Evolutionary conservation across 2,888 invertebrate species (phyloP).

Genomic region (Palloptera scutellata): DNA sequence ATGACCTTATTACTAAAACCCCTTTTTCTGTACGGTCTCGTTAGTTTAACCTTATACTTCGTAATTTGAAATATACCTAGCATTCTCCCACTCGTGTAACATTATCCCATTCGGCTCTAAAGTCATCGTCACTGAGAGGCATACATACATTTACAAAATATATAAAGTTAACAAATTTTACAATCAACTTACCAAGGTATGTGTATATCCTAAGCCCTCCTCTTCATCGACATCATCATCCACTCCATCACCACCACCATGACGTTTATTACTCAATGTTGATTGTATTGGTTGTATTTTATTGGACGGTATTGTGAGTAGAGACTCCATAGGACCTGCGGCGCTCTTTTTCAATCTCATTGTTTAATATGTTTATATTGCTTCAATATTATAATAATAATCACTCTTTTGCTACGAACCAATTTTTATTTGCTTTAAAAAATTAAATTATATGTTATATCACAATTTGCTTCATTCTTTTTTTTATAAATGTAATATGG

Average conservation of each 20-base stretch:
- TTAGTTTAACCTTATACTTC: too few species aligned
- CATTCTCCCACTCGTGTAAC: too few species aligned
- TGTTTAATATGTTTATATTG: slow-evolving; percentile 21
- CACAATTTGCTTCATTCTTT: not conserved
- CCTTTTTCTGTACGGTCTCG: too few species aligned
- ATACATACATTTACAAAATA: too few species aligned
- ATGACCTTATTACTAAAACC: too few species aligned
- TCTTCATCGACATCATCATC: slow-evolving; percentile 47
- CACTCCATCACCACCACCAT: slow-evolving; percentile 22
- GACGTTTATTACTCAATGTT: slow-evolving; percentile 42
- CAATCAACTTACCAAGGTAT: slow-evolving; percentile 54
- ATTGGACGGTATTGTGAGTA: slow-evolving; percentile 49
- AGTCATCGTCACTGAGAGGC: too few species aligned
- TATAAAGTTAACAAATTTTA: too few species aligned
- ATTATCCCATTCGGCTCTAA: too few species aligned
- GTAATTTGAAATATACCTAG: too few species aligned
- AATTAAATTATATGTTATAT: not conserved
- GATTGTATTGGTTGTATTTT: slow-evolving; percentile 44
- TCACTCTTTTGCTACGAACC: not conserved
- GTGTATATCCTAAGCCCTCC: slow-evolving; percentile 57
- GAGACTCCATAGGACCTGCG: slow-evolving; percentile 45
- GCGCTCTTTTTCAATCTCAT: slow-evolving; percentile 33
- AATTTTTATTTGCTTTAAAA: not conserved
- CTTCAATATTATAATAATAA: slow-evolving; percentile 28
- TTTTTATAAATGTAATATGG: not conserved